Base-by-base conservation (phyloP, 2,888 invertebrate species). In the Cantharis rustica region DNA sequence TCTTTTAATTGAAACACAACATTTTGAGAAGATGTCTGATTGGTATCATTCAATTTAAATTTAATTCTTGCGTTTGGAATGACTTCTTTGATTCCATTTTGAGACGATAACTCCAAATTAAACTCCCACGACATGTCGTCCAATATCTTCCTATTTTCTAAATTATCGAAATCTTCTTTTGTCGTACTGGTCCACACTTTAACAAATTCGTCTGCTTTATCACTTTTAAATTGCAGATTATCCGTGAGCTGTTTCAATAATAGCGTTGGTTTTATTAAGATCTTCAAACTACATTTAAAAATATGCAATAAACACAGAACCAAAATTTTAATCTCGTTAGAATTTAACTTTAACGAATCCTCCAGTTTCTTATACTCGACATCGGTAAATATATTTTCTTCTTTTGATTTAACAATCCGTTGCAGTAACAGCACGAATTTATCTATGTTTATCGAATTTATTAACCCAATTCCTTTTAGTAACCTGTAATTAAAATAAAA, bases 51-150 rank as follows among this genome's bases (percentile, higher is more conserved):
- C 23, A 89, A 77, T 75, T 85, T 88, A 20, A 91, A 84, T 78
- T 91, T 90, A 13, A 91, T 81, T 26, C 89, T 87, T 3, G 89
- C 90, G 66, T 89, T 85, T 0, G 90, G 89, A 1, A 87, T 84
- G 61, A 88, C 88, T 79, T 89, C 88, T 75, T 89, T 89, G 71
- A 88, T 87, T 75, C 88, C 87, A 31, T 88, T 86, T 75, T 89
- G 88, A 2, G 90, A 89, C 5, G 90, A 89, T 27, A 89, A 87
- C 83, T 91, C 89, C 17, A 91, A 86, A 83, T 91, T 90, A 1
- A 91, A 82, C 77, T 91, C 89, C 91, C 92, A 92, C 27, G 89
- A 87, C 47, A 91, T 86, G 80, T 90, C 88, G 71, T 90, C 88
- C 31, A 92, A 85, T 82, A 90, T 89, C 83, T 89, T 88, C 16